Evolutionary conservation across 2,797 vertebrate species (phyloP).

Genomic region (Threskiornis aethiopicus): DNA sequence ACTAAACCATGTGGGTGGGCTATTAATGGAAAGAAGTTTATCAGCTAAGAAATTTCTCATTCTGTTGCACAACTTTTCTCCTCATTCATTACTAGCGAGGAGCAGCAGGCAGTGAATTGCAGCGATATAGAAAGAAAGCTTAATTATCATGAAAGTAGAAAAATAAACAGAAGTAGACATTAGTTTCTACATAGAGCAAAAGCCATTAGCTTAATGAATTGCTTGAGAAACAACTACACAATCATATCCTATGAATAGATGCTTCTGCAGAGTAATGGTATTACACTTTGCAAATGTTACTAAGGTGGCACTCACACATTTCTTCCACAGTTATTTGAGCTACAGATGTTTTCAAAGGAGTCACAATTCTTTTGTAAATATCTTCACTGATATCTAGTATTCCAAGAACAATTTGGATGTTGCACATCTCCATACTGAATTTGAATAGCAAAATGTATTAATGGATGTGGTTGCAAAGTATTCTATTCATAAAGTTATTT

Average conservation of each 20-base stretch:
- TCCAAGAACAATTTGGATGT: background rate
- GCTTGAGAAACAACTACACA: background rate
- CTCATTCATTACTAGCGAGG: background rate
- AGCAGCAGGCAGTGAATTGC: background rate
- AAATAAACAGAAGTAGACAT: background rate
- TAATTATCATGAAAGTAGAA: background rate
- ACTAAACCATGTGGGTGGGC: background rate
- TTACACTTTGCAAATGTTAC: background rate
- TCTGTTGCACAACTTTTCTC: background rate
- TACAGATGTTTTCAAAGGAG: background rate
- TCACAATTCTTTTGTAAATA: background rate
- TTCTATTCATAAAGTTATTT: background rate
- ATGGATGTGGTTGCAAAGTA: background rate
- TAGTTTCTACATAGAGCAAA: background rate
- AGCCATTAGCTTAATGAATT: background rate
- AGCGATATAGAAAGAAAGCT: background rate
- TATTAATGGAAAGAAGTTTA: constrained; percentile 1
- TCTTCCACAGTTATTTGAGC: background rate
- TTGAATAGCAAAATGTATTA: background rate
- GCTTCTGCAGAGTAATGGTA: background rate
- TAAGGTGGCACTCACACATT: background rate
- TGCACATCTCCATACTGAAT: background rate
- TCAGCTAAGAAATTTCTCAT: constrained; percentile 16
- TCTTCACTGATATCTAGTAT: background rate
- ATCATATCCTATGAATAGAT: background rate